phyloP scores from a whole-genome alignment of 2,797 vertebrate genomes.

The Lates japonicus region DNA sequence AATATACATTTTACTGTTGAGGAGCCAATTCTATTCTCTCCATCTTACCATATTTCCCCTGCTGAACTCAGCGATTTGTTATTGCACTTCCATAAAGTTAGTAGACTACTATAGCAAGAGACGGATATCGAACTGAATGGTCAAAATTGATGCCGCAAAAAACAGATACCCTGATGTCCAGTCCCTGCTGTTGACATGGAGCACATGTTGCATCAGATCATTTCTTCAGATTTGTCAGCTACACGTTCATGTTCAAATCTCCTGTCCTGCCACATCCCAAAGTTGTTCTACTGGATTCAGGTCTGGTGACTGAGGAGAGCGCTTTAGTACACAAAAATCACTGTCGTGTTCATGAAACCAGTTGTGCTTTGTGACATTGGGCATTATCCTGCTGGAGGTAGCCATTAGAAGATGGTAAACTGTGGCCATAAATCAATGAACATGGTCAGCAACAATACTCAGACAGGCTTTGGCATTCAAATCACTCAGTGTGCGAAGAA shows the following conservation, averaged over 20 bases:
- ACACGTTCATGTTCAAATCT: background rate
- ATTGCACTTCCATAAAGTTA: background rate
- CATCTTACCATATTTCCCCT: background rate
- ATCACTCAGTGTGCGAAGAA: too few species aligned
- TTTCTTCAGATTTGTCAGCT: background rate
- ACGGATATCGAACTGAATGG: background rate
- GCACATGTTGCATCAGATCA: background rate
- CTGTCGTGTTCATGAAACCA: background rate
- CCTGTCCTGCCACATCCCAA: background rate
- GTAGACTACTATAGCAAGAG: background rate
- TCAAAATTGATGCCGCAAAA: background rate
- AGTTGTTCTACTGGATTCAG: background rate
- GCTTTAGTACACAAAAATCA: background rate
- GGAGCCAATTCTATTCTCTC: slow-evolving; percentile 14
- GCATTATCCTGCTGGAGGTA: too few species aligned
- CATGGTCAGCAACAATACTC: too few species aligned
- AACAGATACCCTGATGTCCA: background rate
- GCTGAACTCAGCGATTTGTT: background rate
- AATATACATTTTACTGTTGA: slow-evolving; percentile 21
- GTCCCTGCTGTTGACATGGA: background rate
- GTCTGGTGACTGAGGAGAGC: background rate
- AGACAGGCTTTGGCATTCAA: too few species aligned
- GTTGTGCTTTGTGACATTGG: too few species aligned
- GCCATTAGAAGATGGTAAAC: too few species aligned
- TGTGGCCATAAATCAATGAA: too few species aligned